These are phyloP conservation scores for Drosophila ohnishii DNA, from an alignment of 1,140 invertebrate species.

Conservation along the genomic window DNA sequence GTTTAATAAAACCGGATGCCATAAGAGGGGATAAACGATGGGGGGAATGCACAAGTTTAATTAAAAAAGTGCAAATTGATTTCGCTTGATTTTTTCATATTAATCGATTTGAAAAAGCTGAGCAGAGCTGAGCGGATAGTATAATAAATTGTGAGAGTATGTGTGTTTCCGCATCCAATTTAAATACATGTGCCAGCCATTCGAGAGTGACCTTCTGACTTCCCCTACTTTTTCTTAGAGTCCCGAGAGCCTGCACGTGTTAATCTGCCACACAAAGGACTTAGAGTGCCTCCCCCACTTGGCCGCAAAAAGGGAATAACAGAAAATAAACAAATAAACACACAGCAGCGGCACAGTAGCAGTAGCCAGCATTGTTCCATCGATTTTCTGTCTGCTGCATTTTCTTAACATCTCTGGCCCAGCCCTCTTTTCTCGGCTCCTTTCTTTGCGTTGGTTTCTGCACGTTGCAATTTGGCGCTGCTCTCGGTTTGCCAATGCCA, in stretches of 20 bases:
- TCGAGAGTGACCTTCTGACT: conserved; percentile 64
- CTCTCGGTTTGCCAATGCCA: conserved; percentile 70
- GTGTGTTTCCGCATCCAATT: conserved; percentile 11
- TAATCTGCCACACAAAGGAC: conserved; percentile 77
- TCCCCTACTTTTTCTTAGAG: conserved; percentile 21
- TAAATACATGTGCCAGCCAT: conserved; percentile 33
- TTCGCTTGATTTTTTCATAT: conserved; percentile 41
- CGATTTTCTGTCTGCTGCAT: conserved; percentile 76
- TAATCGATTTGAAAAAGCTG: conserved; percentile 24
- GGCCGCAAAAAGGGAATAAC: conserved; percentile 36
- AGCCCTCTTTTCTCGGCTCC: conserved; percentile 22
- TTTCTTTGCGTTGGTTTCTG: conserved; percentile 32
- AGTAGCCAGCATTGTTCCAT: conserved; percentile 50
- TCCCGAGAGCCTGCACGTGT: conserved; percentile 62
- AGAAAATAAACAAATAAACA: conserved; percentile 43
- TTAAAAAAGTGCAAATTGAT: conserved; percentile 67
- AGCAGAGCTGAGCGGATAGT: background rate
- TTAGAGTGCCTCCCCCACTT: conserved; percentile 55
- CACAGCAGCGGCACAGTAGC: conserved; percentile 30
- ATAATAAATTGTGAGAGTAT: conserved; percentile 8
- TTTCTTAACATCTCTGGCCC: conserved; percentile 68
- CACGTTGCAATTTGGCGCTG: conserved; percentile 71
- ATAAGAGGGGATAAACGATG: conserved; percentile 5
- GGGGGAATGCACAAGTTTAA: conserved; percentile 39
- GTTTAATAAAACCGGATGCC: conserved; percentile 17